Conservation (phyloP, 2,113 vertebrate species). For the Isurus oxyrinchus region DNA sequence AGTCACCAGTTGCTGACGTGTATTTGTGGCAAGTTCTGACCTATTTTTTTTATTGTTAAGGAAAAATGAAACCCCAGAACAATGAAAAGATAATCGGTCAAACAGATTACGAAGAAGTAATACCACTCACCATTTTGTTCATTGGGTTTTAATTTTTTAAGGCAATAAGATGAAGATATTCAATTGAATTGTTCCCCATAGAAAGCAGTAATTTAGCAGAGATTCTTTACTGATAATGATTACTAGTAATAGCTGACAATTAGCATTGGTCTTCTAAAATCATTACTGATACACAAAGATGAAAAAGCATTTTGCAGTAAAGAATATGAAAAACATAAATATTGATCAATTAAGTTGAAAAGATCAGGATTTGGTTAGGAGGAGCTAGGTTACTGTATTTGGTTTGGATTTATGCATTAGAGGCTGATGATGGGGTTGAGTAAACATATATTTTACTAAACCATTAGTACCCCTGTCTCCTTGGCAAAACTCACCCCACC, state of each 20-base stretch:
- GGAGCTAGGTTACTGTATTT: not conserved
- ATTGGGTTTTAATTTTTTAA: slow-evolving; percentile 1
- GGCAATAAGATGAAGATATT: not conserved
- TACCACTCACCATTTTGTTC: not conserved
- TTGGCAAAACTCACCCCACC: not conserved
- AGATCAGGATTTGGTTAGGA: not conserved
- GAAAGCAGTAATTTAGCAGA: not conserved
- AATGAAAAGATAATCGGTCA: slow-evolving; percentile 25
- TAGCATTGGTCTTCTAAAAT: not conserved
- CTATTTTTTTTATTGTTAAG: slow-evolving; percentile 5
- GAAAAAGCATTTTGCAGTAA: not conserved
- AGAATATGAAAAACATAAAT: slow-evolving; percentile 3
- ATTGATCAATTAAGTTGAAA: not conserved
- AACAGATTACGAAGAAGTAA: not conserved
- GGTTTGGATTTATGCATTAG: not conserved
- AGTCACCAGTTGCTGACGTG: not conserved
- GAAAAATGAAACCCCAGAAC: slow-evolving; percentile 16
- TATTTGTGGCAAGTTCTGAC: not conserved
- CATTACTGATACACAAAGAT: not conserved
- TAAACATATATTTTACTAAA: not conserved
- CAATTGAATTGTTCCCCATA: not conserved
- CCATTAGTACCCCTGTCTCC: not conserved
- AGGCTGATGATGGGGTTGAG: not conserved
- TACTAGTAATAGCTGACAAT: not conserved
- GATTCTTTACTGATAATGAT: not conserved